Percentiles rank a stretch among this genome's conserved stretches.
Evolutionary conservation across 2,113 vertebrate genomes (phyloP).

Genomic region (Cichladusa arquata): DNA sequence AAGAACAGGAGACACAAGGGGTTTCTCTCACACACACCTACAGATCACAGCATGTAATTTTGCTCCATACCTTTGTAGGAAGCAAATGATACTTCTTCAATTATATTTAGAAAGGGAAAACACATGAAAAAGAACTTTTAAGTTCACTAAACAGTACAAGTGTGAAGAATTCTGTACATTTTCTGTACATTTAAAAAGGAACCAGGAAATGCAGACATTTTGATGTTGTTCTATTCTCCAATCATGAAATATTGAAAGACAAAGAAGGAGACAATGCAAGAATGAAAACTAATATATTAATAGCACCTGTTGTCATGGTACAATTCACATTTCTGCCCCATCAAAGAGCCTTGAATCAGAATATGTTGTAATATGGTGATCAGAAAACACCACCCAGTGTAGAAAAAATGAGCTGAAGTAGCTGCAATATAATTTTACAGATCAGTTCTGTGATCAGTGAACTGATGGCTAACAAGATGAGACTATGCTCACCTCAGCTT

Average conservation of each 20-base stretch:
- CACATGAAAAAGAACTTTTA: background rate
- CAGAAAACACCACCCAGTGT: background rate
- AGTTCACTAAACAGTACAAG: background rate
- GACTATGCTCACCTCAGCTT: background rate
- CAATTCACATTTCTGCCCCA: background rate
- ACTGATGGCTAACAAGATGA: background rate
- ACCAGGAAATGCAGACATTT: background rate
- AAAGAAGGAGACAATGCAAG: background rate
- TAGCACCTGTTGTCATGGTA: background rate
- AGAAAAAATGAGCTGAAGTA: background rate
- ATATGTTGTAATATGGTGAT: background rate
- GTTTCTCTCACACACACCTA: background rate
- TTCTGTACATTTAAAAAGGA: background rate
- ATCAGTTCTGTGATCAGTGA: background rate
- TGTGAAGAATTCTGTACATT: background rate
- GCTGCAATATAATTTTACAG: background rate
- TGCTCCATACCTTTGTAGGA: background rate
- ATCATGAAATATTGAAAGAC: background rate
- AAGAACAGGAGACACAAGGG: background rate
- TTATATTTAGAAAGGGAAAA: background rate
- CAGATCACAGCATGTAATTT: background rate
- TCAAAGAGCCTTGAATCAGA: background rate
- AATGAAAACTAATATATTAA: background rate
- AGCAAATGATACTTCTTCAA: background rate
- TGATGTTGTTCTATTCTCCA: background rate